Percentiles rank a stretch among this genome's conserved stretches.
phyloP scores from a whole-genome alignment of 2,113 vertebrate genomes.

The Ammodytes dubius region DNA sequence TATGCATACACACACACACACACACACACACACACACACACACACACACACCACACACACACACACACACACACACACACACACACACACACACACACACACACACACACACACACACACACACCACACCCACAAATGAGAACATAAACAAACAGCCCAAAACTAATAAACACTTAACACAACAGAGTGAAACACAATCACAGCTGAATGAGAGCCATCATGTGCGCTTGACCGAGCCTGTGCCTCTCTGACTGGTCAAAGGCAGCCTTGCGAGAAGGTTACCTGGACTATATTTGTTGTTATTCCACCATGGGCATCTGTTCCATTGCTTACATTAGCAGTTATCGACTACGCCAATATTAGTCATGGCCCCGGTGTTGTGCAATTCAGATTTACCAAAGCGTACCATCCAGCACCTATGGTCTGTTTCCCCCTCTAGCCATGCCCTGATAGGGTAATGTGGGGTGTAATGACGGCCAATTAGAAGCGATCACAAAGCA shows the following conservation, averaged over 20 bases:
- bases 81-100: background rate
- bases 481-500: slow-evolving; percentile 85
- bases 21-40: background rate
- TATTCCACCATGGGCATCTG: slow-evolving; percentile 79
- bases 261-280: slow-evolving; percentile 81
- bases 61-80: background rate
- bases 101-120: background rate
- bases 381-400: slow-evolving; percentile 85
- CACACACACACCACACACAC: background rate
- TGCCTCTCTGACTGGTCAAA: slow-evolving; percentile 72
- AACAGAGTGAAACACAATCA: slow-evolving; percentile 72
- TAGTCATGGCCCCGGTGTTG: slow-evolving; percentile 82
- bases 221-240: slow-evolving; percentile 73
- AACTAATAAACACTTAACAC: slow-evolving; percentile 77
- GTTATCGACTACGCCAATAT: slow-evolving; percentile 81
- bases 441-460: slow-evolving; percentile 82
- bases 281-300: slow-evolving; percentile 79
- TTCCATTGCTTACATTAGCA: slow-evolving; percentile 81
- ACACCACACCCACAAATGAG: background rate
- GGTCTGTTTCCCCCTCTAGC: slow-evolving; percentile 83
- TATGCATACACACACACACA: slow-evolving; percentile 1
- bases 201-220: slow-evolving; percentile 72
- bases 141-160: slow-evolving; percentile 35
- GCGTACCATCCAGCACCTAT: slow-evolving; percentile 79
- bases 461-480: slow-evolving; percentile 83